Percentiles rank a stretch among this genome's conserved stretches.
Evolutionary conservation across 2,888 invertebrate species (phyloP).

Genomic region (Apamea anceps): DNA sequence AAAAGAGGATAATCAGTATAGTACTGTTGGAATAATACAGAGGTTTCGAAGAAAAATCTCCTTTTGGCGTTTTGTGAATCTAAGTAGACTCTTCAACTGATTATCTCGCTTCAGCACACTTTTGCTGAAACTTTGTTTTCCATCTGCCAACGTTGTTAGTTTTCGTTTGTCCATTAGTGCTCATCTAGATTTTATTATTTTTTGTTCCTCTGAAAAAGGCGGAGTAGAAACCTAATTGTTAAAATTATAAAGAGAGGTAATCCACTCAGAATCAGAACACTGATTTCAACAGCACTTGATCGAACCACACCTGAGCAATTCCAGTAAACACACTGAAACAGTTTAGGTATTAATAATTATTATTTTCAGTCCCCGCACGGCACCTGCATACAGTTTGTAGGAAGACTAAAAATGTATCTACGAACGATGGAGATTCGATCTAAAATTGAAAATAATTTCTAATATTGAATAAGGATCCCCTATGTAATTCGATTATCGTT

Average conservation of each 20-base stretch:
- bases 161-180: constrained; percentile 14
- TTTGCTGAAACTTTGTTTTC: constrained; percentile 6
- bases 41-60: neutral
- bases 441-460: neutral
- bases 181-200: neutral
- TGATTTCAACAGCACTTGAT: too few species aligned
- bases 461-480: neutral
- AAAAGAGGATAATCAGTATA: neutral
- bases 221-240: neutral
- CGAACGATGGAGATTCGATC: neutral
- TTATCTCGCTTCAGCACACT: neutral
- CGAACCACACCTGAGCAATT: too few species aligned
- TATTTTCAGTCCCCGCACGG: too few species aligned
- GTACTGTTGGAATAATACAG: neutral
- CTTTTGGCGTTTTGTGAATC: neutral
- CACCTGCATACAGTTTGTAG: too few species aligned
- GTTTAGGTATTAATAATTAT: too few species aligned
- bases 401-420: neutral
- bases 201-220: neutral
- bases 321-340: too few species aligned
- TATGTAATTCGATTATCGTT: neutral
- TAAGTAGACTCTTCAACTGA: neutral
- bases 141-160: neutral
- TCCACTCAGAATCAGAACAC: too few species aligned
- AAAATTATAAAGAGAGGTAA: neutral